Conservation (phyloP, 2,113 vertebrate species). For the Tichodroma muraria region DNA sequence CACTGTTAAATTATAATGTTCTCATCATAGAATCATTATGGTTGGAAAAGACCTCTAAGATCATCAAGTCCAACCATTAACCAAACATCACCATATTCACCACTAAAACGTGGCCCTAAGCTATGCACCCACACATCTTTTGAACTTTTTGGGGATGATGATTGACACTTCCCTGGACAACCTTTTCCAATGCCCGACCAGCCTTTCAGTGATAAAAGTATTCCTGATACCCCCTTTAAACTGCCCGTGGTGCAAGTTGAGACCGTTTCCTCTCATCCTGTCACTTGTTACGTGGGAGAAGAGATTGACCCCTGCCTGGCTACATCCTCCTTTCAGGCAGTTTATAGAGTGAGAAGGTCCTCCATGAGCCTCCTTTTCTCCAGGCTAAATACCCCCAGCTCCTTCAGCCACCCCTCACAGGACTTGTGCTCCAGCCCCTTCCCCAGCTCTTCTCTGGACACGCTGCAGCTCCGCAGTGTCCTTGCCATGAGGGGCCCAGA, state of each 20-base stretch:
- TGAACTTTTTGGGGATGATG: neutral
- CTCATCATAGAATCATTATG: neutral
- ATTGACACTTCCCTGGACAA: neutral
- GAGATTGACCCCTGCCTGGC: neutral
- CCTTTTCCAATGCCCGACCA: neutral
- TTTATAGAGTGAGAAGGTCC: too few relatives aligned
- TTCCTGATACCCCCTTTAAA: neutral
- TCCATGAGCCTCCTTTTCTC: neutral
- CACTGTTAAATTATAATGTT: neutral
- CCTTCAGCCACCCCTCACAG: neutral
- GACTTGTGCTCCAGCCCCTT: neutral
- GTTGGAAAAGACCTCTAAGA: neutral
- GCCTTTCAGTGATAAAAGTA: neutral
- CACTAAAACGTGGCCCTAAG: neutral
- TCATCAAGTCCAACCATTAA: neutral
- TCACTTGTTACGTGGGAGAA: neutral
- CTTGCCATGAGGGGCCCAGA: neutral
- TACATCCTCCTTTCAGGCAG: neutral
- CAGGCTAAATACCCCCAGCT: neutral
- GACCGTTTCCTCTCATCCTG: neutral
- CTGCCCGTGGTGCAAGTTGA: neutral
- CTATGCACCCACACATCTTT: accelerated
- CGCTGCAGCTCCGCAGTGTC: accelerated
- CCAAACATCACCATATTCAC: neutral
- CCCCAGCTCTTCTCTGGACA: neutral